A percentile compares a stretch with the other conserved stretches of the same genome.
Conservation (phyloP, 37 sponge, comb jelly and placozoan genomes). For the Mnemiopsis leidyi region DNA sequence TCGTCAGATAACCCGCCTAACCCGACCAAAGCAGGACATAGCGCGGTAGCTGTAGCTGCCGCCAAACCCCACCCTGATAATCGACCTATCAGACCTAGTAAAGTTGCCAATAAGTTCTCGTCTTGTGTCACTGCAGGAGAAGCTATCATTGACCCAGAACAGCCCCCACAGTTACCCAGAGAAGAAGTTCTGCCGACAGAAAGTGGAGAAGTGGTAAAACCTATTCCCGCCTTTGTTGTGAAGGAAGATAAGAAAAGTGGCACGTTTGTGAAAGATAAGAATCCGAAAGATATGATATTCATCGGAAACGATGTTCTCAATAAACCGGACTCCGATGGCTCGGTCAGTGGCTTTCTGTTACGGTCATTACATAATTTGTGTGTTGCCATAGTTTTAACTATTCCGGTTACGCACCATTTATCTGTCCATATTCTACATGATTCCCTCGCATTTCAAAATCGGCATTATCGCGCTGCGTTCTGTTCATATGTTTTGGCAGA, state of each 20-base stretch:
- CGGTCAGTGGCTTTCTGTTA: background rate
- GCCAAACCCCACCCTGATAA: background rate
- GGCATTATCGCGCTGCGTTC: background rate
- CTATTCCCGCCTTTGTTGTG: background rate
- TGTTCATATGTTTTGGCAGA: background rate
- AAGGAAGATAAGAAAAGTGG: background rate
- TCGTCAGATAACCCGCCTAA: background rate
- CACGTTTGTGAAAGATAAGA: constrained; percentile 9
- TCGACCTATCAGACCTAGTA: constrained; percentile 44
- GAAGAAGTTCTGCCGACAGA: constrained; percentile 16
- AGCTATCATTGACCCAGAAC: constrained; percentile 1
- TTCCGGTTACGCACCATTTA: too few relatives aligned
- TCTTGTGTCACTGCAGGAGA: background rate
- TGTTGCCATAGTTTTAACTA: background rate
- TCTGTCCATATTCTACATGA: too few relatives aligned
- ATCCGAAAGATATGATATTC: background rate
- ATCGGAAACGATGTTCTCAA: background rate
- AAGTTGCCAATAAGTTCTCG: background rate
- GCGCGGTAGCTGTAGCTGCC: background rate
- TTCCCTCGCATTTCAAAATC: background rate
- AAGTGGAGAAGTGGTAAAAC: background rate
- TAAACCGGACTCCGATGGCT: background rate
- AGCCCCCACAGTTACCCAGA: constrained; percentile 41
- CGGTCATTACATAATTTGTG: background rate
- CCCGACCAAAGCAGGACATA: background rate